Evolutionary conservation across 2,113 vertebrate genomes (phyloP).

Genomic region (Ceyx margarethae): DNA sequence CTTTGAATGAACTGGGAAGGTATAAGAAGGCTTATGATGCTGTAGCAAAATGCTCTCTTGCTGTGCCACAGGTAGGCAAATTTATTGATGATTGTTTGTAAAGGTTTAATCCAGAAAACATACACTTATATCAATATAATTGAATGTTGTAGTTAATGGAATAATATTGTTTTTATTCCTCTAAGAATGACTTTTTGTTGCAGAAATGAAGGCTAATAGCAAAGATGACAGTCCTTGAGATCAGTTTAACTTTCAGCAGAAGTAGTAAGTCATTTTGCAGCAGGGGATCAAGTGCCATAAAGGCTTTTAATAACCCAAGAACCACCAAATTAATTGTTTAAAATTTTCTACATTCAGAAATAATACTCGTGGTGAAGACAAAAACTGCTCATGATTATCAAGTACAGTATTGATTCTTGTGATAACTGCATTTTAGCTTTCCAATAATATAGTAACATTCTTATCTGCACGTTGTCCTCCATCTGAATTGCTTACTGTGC

Average conservation of each 20-base stretch:
- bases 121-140: neutral
- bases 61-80: constrained; percentile 88
- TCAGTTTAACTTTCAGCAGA: neutral
- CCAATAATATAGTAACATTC: neutral
- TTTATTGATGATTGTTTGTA: neutral
- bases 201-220: neutral
- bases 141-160: neutral
- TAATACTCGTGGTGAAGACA: neutral
- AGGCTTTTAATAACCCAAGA: neutral
- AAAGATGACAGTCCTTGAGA: neutral
- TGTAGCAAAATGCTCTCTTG: constrained; percentile 93
- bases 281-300: neutral
- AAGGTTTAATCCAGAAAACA: neutral
- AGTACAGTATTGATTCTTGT: neutral
- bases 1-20: constrained; percentile 86
- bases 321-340: neutral
- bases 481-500: neutral
- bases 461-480: neutral
- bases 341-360: neutral
- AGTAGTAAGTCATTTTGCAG: neutral
- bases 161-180: neutral
- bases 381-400: neutral
- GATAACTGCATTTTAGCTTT: neutral
- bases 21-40: constrained; percentile 91
- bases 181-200: neutral